Percentiles rank a stretch among this genome's conserved stretches.
These are phyloP conservation scores for Drosophila biarmipes DNA, from an alignment of 1,140 invertebrate species.

Conservation along the genomic window DNA sequence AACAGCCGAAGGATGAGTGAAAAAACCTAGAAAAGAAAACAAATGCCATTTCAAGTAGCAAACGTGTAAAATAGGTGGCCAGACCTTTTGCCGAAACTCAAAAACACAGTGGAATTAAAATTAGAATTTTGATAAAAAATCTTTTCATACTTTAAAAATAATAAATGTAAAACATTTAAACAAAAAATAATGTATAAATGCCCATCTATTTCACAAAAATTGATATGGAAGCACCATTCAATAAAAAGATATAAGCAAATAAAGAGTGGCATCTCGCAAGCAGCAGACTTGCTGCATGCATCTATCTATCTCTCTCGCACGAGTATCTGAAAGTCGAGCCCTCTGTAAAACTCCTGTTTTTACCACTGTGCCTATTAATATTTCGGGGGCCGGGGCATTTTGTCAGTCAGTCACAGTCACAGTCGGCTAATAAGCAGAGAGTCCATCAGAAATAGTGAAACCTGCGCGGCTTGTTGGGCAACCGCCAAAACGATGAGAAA, in stretches of 20 bases:
- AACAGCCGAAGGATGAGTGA: constrained; percentile 31
- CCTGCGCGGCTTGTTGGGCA: constrained; percentile 61
- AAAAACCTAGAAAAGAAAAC: constrained; percentile 68
- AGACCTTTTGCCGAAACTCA: constrained; percentile 62
- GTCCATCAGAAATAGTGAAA: constrained; percentile 64
- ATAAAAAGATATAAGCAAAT: too few species aligned
- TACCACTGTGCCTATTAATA: constrained; percentile 46
- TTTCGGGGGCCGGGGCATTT: constrained; percentile 19
- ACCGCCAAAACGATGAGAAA: constrained; percentile 71
- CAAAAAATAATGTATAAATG: too few species aligned
- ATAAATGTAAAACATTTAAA: too few species aligned
- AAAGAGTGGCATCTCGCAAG: too few species aligned
- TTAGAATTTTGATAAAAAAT: too few species aligned
- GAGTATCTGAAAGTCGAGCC: too few species aligned
- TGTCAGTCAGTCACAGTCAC: constrained; percentile 42
- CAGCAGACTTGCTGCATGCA: too few species aligned
- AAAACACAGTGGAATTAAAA: constrained; percentile 39
- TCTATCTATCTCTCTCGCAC: too few species aligned
- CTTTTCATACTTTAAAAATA: too few species aligned
- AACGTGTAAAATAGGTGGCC: constrained; percentile 82
- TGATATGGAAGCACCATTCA: too few species aligned
- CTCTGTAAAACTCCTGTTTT: too few species aligned
- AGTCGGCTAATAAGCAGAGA: constrained; percentile 71
- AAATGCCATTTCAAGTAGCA: constrained; percentile 81
- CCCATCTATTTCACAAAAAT: too few species aligned